Base-by-base conservation (phyloP, 1,140 invertebrate species). In the Drepana arcuata region DNA sequence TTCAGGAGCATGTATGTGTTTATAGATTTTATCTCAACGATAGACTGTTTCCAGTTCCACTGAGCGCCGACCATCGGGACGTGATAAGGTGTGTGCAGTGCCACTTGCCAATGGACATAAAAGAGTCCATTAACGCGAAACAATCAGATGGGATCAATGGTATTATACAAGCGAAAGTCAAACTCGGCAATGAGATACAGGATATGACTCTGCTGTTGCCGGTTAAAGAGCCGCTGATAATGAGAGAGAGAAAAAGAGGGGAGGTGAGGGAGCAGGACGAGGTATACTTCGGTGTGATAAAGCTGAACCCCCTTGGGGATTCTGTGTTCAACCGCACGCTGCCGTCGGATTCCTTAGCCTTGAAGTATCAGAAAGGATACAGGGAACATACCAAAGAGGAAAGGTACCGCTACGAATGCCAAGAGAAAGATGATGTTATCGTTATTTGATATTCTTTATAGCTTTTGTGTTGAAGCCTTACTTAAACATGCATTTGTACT, bases 21-120 rank as follows among this genome's bases (percentile, higher is more conserved):
- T 79, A 82, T 16, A 65, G 74, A 46, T 82, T 78, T 34, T 78
- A 79, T 61, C 56, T 82, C 21, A 82, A 82, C 28, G 71, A 82
- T 3, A 45, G 74, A 23, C 36, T 79, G 29, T 79, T 79, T 36
- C 78, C 78, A 11, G 61, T 69, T 12, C 67, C 78, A 7, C 14
- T 79, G 7, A 61, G 62, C 16, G 52, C 48, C 14, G 74, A 82
- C 27, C 48, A 67, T 41, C 46, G 67, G 23, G 48, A 70, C 5
- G 63, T 48, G 16, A 58, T 73, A 3, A 50, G 78, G 30, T 82
- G 74, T 34, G 56, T 65, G 4, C 67, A 79, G 37, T 82, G 78
- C 26, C 57, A 67, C 25, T 40, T 82, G 23, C 78, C 78, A 1
- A 39, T 77, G 37, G 34, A 70, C 14, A 12, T 46, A 1, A 46